These are phyloP conservation scores for Pteropus alecto DNA, from an alignment of 2,113 vertebrate genomes.

Conservation along the genomic window DNA sequence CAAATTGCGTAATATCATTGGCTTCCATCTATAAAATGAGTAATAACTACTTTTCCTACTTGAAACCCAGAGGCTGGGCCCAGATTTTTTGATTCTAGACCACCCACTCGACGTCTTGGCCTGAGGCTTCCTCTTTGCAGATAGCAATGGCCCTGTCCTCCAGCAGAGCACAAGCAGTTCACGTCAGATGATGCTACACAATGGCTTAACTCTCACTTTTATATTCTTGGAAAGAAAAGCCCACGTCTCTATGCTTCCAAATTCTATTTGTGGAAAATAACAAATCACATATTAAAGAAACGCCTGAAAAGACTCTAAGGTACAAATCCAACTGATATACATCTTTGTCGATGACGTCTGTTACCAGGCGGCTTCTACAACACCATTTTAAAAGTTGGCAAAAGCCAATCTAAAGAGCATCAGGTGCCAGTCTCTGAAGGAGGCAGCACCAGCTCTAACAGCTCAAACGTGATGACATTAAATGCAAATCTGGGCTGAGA, in stretches of 20 bases:
- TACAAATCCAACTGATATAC: neutral
- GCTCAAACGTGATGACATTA: neutral
- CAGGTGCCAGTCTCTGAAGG: neutral
- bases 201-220: neutral
- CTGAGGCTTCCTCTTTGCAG: neutral
- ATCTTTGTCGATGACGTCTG: neutral
- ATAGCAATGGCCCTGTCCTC: neutral
- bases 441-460: neutral
- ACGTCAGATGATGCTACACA: neutral
- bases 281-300: constrained; percentile 27
- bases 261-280: constrained; percentile 9
- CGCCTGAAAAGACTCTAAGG: neutral
- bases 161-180: neutral
- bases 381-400: neutral
- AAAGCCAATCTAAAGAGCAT: neutral
- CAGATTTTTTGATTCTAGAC: neutral
- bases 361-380: neutral
- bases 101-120: neutral
- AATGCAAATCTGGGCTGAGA: neutral
- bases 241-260: neutral
- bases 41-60: neutral
- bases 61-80: neutral
- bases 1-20: neutral
- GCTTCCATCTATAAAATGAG: neutral
- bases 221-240: neutral